Percentiles rank a stretch among this genome's conserved stretches.
phyloP scores from a whole-genome alignment of 1,140 invertebrate genomes.

The Doryteuthis pealeii region DNA sequence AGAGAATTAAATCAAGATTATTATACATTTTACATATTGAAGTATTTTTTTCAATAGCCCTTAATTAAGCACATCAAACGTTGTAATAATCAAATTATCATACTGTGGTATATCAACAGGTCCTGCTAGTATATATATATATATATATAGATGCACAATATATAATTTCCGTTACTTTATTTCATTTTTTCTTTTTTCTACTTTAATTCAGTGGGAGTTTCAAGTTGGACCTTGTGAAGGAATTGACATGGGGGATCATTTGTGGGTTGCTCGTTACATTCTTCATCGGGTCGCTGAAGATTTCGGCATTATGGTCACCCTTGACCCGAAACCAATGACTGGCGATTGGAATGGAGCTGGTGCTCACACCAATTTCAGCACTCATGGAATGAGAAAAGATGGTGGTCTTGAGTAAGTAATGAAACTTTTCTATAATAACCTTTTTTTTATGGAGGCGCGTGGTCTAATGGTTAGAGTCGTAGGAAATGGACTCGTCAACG shows the following conservation, averaged over 20 bases:
- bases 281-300: constrained; percentile 87
- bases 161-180: background rate
- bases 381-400: constrained; percentile 80
- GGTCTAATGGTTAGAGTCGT: too few relatives aligned
- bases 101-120: too few relatives aligned
- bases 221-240: constrained; percentile 61
- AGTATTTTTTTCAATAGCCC: too few relatives aligned
- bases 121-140: too few relatives aligned
- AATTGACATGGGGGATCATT: constrained; percentile 81
- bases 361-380: constrained; percentile 86
- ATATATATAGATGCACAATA: too few relatives aligned
- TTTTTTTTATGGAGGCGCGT: too few relatives aligned
- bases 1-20: too few relatives aligned
- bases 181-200: background rate
- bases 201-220: constrained; percentile 56
- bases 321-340: constrained; percentile 84
- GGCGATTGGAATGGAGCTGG: constrained; percentile 93
- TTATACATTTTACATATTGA: too few relatives aligned
- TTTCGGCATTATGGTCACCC: constrained; percentile 83
- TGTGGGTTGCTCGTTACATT: constrained; percentile 86
- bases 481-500: too few relatives aligned
- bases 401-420: constrained; percentile 71
- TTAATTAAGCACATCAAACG: too few relatives aligned
- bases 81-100: too few relatives aligned
- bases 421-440: too few relatives aligned